phyloP scores from a whole-genome alignment of 2,888 invertebrate genomes.

The Diachrysia chrysitis region DNA sequence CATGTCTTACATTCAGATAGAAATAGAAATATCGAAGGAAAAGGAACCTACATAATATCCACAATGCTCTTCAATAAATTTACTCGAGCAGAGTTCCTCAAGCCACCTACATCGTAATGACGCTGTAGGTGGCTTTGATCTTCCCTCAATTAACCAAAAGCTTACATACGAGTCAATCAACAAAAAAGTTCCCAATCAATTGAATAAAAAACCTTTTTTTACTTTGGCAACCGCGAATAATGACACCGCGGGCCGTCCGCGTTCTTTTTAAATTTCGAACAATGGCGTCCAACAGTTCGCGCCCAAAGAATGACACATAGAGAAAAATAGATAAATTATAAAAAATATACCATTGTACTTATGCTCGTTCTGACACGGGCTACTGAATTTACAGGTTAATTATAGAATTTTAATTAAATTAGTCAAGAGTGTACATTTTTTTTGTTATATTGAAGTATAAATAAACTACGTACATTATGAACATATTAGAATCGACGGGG shows the following conservation, averaged over 20 bases:
- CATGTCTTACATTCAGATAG: no score
- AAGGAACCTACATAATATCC: no score
- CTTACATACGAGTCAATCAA: constrained; percentile 64
- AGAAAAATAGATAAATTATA: constrained; percentile 71
- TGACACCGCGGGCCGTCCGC: constrained; percentile 81
- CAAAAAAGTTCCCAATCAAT: constrained; percentile 75
- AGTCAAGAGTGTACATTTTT: constrained; percentile 6
- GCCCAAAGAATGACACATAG: constrained; percentile 82
- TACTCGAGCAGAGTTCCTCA: neutral
- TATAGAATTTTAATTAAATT: constrained; percentile 31
- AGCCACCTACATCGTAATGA: constrained; percentile 43
- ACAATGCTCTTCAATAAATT: neutral
- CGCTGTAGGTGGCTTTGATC: constrained; percentile 53
- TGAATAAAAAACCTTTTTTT: constrained; percentile 78
- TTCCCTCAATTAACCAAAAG: constrained; percentile 44
- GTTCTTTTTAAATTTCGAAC: constrained; percentile 84
- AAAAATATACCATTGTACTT: constrained; percentile 66
- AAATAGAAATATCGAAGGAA: no score
- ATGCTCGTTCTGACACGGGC: constrained; percentile 71
- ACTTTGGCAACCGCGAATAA: constrained; percentile 85
- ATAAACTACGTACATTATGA: neutral
- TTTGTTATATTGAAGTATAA: neutral
- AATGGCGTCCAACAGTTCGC: constrained; percentile 83
- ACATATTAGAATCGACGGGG: no score
- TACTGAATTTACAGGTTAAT: constrained; percentile 75